Conservation (phyloP, 2,888 invertebrate genomes). For the Hydriomena furcata region DNA sequence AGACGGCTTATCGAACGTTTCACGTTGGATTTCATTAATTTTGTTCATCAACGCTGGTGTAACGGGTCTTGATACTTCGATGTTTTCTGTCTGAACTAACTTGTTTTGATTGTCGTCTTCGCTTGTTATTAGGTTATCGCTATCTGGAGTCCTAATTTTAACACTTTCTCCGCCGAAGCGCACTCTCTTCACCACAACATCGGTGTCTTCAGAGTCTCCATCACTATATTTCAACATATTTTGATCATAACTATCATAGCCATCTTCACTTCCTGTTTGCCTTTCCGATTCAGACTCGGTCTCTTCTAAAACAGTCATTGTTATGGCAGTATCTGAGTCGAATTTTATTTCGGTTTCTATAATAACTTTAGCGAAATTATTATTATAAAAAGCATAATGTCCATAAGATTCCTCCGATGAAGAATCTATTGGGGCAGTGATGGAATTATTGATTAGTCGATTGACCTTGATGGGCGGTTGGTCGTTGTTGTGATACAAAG, state of each 20-base stretch:
- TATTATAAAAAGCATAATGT: constrained; percentile 58
- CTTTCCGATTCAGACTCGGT: constrained; percentile 77
- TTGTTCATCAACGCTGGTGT: constrained; percentile 55
- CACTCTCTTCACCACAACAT: constrained; percentile 86
- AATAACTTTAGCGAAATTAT: constrained; percentile 86
- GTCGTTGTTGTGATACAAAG: constrained; percentile 50
- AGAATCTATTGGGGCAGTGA: constrained; percentile 62
- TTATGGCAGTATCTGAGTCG: constrained; percentile 90
- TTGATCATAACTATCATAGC: constrained; percentile 72
- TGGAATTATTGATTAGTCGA: constrained; percentile 59
- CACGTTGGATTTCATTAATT: constrained; percentile 65
- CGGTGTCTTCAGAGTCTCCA: constrained; percentile 84
- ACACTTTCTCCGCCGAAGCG: constrained; percentile 94
- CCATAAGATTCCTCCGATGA: constrained; percentile 86
- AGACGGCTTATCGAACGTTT: constrained; percentile 53
- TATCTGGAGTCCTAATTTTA: constrained; percentile 93
- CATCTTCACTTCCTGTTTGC: constrained; percentile 72
- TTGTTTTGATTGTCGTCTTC: constrained; percentile 73
- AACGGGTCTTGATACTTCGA: constrained; percentile 48
- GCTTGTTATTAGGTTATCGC: constrained; percentile 86
- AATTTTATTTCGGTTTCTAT: constrained; percentile 93
- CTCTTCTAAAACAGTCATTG: constrained; percentile 92
- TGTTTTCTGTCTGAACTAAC: constrained; percentile 43
- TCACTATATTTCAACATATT: constrained; percentile 85
- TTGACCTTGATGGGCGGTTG: constrained; percentile 66